Evolutionary conservation across 2,113 vertebrate genomes (phyloP).

Genomic region (Acanthochromis polyacanthus): DNA sequence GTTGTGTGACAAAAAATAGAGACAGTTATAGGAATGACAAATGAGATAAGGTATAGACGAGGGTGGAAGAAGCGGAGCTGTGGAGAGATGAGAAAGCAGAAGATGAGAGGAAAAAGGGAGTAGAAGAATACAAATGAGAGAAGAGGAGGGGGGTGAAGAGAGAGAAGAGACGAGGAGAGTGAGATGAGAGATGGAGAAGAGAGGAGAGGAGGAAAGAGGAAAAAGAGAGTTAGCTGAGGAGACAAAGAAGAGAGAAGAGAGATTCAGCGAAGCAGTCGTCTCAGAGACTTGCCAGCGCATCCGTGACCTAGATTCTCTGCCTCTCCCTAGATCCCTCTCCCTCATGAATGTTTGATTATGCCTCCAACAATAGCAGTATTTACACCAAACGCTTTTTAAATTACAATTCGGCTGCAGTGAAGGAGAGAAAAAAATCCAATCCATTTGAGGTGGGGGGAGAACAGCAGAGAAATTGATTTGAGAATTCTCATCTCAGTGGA

Average conservation of each 20-base stretch:
- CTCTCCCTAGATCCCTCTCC: slow-evolving; percentile 76
- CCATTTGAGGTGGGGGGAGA: slow-evolving; percentile 42
- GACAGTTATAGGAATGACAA: slow-evolving; percentile 5
- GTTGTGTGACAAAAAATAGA: background rate
- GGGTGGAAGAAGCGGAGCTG: slow-evolving; percentile 17
- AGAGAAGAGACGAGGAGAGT: slow-evolving; percentile 56
- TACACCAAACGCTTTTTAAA: slow-evolving; percentile 78
- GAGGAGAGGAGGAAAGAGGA: slow-evolving; percentile 12
- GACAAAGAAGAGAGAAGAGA: slow-evolving; percentile 64
- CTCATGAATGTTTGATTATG: slow-evolving; percentile 87
- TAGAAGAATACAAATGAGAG: slow-evolving; percentile 69
- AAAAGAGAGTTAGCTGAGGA: slow-evolving; percentile 33
- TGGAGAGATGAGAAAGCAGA: slow-evolving; percentile 49
- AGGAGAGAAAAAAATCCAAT: slow-evolving; percentile 42
- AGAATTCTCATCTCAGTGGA: slow-evolving; percentile 68
- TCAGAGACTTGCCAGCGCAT: slow-evolving; percentile 73
- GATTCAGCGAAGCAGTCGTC: slow-evolving; percentile 71
- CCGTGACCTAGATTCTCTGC: slow-evolving; percentile 84
- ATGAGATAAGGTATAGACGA: slow-evolving; percentile 8
- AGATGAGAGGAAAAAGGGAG: slow-evolving; percentile 51
- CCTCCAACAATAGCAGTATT: slow-evolving; percentile 83
- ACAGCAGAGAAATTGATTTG: slow-evolving; percentile 67
- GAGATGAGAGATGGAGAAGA: slow-evolving; percentile 1
- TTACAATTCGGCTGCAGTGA: slow-evolving; percentile 61
- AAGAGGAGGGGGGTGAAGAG: slow-evolving; percentile 5